These are phyloP conservation scores for Catharus ustulatus DNA, from an alignment of 2,797 vertebrate species.

Conservation along the genomic window DNA sequence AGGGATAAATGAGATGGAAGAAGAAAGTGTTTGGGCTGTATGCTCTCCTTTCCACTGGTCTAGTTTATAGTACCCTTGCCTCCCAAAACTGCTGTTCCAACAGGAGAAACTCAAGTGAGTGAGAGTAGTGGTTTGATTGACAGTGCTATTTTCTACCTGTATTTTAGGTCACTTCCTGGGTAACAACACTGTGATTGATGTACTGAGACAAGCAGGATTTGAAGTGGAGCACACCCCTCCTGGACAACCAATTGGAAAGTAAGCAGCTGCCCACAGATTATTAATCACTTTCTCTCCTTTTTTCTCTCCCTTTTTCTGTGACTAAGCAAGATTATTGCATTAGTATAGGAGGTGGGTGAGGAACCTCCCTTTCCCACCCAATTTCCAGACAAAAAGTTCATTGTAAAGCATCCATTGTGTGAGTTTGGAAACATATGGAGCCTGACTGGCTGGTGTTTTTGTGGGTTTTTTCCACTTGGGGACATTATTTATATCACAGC, in stretches of 20 bases:
- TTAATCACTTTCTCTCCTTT: conserved; percentile 41
- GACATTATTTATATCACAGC: neutral
- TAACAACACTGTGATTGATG: conserved; percentile 95
- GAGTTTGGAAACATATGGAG: neutral
- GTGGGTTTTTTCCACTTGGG: neutral
- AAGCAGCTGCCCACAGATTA: conserved; percentile 71
- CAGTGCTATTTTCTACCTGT: conserved; percentile 60
- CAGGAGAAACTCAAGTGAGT: neutral
- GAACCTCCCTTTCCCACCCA: neutral
- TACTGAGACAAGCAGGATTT: conserved; percentile 92
- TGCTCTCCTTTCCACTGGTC: neutral
- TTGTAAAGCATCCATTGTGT: neutral
- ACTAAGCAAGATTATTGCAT: neutral
- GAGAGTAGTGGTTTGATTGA: conserved; percentile 51
- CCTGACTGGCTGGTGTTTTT: neutral
- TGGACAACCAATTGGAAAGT: conserved; percentile 85
- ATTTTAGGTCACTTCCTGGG: conserved; percentile 95
- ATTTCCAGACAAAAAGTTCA: neutral
- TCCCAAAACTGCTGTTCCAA: neutral
- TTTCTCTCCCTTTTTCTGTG: conserved; percentile 20
- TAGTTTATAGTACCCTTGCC: neutral
- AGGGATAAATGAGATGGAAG: neutral
- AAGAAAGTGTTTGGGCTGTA: neutral
- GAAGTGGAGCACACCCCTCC: conserved; percentile 90
- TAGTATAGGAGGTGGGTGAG: neutral